Evolutionary conservation across 2,888 invertebrate genomes (phyloP).

Genomic region (Gortyna flavago): DNA sequence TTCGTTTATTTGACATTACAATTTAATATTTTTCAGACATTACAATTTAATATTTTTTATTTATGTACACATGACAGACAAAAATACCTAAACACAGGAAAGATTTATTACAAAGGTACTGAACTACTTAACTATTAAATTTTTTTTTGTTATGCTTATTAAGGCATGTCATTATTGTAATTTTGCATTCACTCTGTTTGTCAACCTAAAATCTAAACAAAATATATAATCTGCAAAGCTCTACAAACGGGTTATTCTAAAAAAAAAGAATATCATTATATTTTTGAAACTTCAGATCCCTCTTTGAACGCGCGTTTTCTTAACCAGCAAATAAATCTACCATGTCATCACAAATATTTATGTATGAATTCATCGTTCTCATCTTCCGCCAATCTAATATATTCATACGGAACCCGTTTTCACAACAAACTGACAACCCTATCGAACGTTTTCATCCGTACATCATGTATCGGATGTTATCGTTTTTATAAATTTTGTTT

Average conservation of each 20-base stretch:
- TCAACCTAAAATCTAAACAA: no score
- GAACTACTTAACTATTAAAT: no score
- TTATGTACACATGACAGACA: background rate
- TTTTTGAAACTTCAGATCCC: background rate
- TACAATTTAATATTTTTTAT: background rate
- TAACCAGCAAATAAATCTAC: slow-evolving; percentile 23
- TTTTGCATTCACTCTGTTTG: background rate
- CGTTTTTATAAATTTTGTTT: slow-evolving; percentile 54
- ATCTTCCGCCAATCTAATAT: slow-evolving; percentile 39
- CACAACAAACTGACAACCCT: slow-evolving; percentile 34
- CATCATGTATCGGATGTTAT: slow-evolving; percentile 16
- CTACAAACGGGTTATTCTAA: background rate
- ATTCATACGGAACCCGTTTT: slow-evolving; percentile 30
- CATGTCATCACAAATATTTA: slow-evolving; percentile 10
- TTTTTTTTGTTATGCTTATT: no score
- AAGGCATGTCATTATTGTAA: no score
- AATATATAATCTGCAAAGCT: background rate
- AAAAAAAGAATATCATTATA: background rate
- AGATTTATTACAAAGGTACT: background rate
- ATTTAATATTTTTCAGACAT: background rate
- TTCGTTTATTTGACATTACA: background rate
- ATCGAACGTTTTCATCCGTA: slow-evolving; percentile 21
- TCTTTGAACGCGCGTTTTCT: background rate
- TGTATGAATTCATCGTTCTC: slow-evolving; percentile 39
- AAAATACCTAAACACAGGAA: background rate